These are phyloP conservation scores for Atrina japonica DNA, from an alignment of 2,888 invertebrate species.

Conservation along the genomic window DNA sequence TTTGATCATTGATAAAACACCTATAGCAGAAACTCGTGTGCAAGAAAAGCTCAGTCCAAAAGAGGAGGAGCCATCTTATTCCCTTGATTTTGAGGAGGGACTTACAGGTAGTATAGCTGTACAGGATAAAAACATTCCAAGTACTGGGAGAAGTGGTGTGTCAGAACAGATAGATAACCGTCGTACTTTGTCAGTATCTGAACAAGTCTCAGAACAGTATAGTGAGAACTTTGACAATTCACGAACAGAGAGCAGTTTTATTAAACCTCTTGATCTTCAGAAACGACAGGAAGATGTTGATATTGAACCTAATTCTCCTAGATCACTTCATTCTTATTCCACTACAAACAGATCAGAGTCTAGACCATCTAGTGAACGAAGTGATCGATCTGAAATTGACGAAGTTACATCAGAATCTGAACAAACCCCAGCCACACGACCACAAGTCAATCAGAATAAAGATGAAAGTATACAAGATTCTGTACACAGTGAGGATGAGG, in stretches of 20 bases:
- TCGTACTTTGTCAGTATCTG: slow-evolving; percentile 52
- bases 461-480: slow-evolving; percentile 18
- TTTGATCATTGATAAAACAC: slow-evolving; percentile 31
- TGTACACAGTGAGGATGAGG: slow-evolving; percentile 51
- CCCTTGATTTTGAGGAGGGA: slow-evolving; percentile 60
- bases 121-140: slow-evolving; percentile 48
- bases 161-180: slow-evolving; percentile 39
- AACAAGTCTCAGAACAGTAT: slow-evolving; percentile 46
- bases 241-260: slow-evolving; percentile 16
- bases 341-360: slow-evolving; percentile 52
- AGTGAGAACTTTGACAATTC: slow-evolving; percentile 35
- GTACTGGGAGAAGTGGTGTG: slow-evolving; percentile 39
- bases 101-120: slow-evolving; percentile 49
- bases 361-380: slow-evolving; percentile 64
- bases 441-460: slow-evolving; percentile 3
- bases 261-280: slow-evolving; percentile 31
- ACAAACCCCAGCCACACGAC: slow-evolving; percentile 14
- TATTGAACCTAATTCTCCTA: slow-evolving; percentile 53
- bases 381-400: slow-evolving; percentile 52
- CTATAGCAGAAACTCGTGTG: slow-evolving; percentile 25
- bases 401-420: slow-evolving; percentile 57
- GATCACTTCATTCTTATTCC: slow-evolving; percentile 45
- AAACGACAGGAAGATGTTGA: slow-evolving; percentile 57
- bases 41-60: slow-evolving; percentile 5
- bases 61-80: slow-evolving; percentile 43